phyloP scores from a whole-genome alignment of 2,113 vertebrate species.

The Petaurus breviceps region DNA sequence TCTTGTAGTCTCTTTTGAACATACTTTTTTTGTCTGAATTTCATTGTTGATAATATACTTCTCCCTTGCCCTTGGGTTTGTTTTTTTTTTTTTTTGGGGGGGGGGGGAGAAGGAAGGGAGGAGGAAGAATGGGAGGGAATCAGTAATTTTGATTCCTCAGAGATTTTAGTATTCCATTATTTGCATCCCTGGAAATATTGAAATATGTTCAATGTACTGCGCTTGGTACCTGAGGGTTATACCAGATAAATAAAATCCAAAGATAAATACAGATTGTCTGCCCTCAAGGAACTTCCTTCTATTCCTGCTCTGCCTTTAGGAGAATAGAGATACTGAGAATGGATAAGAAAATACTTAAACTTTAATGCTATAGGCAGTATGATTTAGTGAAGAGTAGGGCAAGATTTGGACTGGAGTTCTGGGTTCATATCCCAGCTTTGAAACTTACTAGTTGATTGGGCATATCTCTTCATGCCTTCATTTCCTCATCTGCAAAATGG shows the following conservation, averaged over 20 bases:
- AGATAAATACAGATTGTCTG: neutral
- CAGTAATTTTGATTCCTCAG: neutral
- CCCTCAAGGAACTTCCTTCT: neutral
- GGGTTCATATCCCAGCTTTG: neutral
- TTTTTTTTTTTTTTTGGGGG: neutral
- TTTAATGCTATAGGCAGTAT: neutral
- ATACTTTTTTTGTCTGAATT: neutral
- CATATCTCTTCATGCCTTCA: neutral
- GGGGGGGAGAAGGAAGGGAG: no score
- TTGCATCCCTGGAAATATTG: neutral
- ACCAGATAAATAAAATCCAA: neutral
- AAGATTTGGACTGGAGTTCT: neutral
- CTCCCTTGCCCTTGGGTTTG: neutral
- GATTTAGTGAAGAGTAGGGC: neutral
- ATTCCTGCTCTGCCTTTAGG: neutral
- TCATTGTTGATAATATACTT: neutral
- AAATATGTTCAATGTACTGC: neutral
- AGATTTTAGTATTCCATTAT: neutral
- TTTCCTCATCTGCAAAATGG: neutral
- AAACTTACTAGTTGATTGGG: neutral
- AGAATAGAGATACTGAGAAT: neutral
- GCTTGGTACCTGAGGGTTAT: neutral
- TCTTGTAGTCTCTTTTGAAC: neutral
- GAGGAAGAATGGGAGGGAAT: neutral
- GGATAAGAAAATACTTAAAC: neutral